These are phyloP conservation scores for Pseudomyrmex dendroicus DNA, from an alignment of 1,140 invertebrate species.

Conservation along the genomic window DNA sequence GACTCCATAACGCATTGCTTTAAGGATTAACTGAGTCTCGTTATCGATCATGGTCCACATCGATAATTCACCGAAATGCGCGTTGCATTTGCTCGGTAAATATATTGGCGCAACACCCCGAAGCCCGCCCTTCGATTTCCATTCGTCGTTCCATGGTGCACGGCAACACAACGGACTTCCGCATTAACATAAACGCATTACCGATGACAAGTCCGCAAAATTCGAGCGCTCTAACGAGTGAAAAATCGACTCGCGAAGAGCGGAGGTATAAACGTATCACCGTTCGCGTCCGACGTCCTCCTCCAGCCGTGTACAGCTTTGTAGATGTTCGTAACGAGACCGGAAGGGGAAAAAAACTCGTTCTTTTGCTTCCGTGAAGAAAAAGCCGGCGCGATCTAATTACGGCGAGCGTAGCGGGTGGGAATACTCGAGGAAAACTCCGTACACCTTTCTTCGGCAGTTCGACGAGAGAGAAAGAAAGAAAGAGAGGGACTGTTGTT, in stretches of 20 bases:
- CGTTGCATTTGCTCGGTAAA: conserved; percentile 53
- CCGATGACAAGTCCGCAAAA: conserved; percentile 30
- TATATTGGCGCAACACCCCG: conserved; percentile 41
- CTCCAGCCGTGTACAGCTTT: conserved; percentile 19
- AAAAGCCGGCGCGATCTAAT: conserved; percentile 55
- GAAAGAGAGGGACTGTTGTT: conserved; percentile 30
- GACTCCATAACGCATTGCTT: background rate
- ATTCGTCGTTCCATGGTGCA: conserved; percentile 30
- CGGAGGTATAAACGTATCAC: conserved; percentile 20
- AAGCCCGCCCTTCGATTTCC: conserved; percentile 49
- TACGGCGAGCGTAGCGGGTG: conserved; percentile 40
- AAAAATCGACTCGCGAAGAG: conserved; percentile 37
- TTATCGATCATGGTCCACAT: conserved; percentile 11
- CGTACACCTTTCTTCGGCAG: conserved; percentile 39
- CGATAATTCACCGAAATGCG: conserved; percentile 58
- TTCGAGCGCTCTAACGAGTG: conserved; percentile 45
- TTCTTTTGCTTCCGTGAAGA: conserved; percentile 41
- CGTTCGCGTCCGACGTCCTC: background rate
- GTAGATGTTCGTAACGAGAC: conserved; percentile 34
- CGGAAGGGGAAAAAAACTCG: background rate
- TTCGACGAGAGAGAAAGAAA: too few relatives aligned
- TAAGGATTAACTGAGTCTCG: conserved; percentile 25
- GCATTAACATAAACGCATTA: conserved; percentile 56
- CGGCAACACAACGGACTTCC: conserved; percentile 32
- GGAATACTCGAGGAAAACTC: conserved; percentile 52